These are phyloP conservation scores for Gryllus longicercus DNA, from an alignment of 2,888 invertebrate species.

Conservation along the genomic window DNA sequence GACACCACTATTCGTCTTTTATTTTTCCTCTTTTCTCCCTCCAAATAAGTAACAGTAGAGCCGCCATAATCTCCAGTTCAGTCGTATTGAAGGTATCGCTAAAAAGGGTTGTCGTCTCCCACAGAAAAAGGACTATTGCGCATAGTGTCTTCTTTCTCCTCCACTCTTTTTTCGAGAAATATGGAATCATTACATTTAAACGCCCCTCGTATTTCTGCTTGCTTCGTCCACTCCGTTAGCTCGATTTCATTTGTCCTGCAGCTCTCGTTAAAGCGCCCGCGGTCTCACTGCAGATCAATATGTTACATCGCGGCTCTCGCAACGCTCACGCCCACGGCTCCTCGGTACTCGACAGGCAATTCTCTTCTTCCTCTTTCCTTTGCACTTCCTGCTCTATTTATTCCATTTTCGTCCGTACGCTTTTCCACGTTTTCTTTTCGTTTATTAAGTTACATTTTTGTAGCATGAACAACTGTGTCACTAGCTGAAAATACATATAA, in stretches of 20 bases:
- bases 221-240: neutral
- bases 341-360: too few relatives aligned
- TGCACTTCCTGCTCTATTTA: too few relatives aligned
- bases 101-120: neutral
- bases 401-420: too few relatives aligned
- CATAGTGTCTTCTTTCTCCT: neutral
- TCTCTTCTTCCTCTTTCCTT: too few relatives aligned
- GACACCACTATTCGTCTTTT: neutral
- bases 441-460: too few relatives aligned
- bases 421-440: too few relatives aligned
- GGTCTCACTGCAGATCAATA: neutral
- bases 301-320: neutral
- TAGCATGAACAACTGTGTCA: too few relatives aligned
- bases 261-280: neutral
- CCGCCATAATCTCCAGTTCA: neutral
- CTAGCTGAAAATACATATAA: too few relatives aligned
- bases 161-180: neutral
- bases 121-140: neutral
- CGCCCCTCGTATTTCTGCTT: neutral
- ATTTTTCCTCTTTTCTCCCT: neutral
- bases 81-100: neutral
- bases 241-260: neutral
- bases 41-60: neutral
- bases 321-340: neutral
- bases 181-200: slow-evolving; percentile 1